Evolutionary conservation across 2,797 vertebrate species (phyloP).

Genomic region (Oreochromis mossambicus): DNA sequence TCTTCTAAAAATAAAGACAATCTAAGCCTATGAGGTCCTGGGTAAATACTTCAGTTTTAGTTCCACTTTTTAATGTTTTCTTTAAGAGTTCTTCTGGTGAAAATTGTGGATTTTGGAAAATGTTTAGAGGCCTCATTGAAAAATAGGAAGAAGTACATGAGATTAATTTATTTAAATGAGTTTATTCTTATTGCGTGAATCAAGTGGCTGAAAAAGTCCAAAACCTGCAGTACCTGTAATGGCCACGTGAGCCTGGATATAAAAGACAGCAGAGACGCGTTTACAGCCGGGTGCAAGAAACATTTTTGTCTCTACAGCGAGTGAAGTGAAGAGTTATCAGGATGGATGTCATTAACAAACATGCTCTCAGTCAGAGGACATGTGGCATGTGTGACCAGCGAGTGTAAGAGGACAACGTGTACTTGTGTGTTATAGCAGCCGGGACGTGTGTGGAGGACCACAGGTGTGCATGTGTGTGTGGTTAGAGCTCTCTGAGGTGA

Average conservation of each 20-base stretch:
- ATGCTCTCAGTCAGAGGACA: background rate
- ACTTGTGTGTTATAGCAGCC: background rate
- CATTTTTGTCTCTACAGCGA: background rate
- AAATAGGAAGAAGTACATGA: fast-evolving
- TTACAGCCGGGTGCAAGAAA: fast-evolving
- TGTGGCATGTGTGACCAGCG: background rate
- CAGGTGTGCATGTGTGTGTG: background rate
- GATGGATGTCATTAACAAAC: background rate
- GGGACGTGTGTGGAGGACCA: background rate
- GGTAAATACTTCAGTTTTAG: fast-evolving
- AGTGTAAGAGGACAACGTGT: background rate
- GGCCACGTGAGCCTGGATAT: fast-evolving
- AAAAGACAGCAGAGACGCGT: fast-evolving
- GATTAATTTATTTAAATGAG: fast-evolving
- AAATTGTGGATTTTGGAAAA: background rate
- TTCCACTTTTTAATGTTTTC: background rate
- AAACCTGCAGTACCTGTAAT: background rate
- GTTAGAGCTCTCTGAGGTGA: constrained; percentile 21
- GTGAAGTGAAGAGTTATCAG: background rate
- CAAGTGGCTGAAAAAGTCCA: background rate
- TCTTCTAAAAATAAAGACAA: fast-evolving
- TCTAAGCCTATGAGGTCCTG: background rate
- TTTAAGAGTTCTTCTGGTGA: background rate
- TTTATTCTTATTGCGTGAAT: background rate
- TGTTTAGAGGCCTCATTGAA: background rate